phyloP scores from a whole-genome alignment of 2,113 vertebrate genomes.

The Herpetotheres cachinnans region DNA sequence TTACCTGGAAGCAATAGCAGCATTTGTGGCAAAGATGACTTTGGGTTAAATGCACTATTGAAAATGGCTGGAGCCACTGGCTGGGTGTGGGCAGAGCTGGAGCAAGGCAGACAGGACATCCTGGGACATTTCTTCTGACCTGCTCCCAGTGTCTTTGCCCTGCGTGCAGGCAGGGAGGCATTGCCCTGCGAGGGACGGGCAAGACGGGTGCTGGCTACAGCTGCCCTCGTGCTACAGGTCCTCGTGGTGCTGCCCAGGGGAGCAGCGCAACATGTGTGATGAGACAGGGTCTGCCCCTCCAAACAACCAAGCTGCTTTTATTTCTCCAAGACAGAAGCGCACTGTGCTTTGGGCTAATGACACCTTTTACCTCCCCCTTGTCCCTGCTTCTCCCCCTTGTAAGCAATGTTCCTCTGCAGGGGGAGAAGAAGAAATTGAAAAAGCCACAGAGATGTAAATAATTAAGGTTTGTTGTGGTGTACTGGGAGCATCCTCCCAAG shows the following conservation, averaged over 20 bases:
- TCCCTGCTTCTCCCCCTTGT: not conserved
- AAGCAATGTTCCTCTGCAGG: not conserved
- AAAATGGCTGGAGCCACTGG: not conserved
- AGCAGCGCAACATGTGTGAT: accelerated
- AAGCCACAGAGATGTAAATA: conserved; percentile 4
- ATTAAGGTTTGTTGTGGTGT: not conserved
- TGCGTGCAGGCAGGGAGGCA: accelerated
- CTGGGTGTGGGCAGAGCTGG: not conserved
- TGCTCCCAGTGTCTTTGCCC: not conserved
- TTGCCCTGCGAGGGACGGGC: accelerated
- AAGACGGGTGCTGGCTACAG: not conserved
- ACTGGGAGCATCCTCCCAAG: not conserved
- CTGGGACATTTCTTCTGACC: not conserved
- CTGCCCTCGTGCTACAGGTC: accelerated
- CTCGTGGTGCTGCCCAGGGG: not conserved
- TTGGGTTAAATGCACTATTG: accelerated
- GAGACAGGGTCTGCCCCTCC: not conserved
- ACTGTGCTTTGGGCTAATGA: not conserved
- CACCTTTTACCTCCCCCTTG: not conserved
- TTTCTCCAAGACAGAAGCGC: not conserved
- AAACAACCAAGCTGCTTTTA: not conserved
- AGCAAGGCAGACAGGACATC: not conserved
- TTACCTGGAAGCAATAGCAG: not conserved
- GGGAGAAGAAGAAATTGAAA: not conserved
- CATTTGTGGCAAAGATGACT: accelerated